Percentiles rank a stretch among this genome's conserved stretches.
Conservation (phyloP, 2,797 vertebrate species). For the Phataginus tetradactyla region DNA sequence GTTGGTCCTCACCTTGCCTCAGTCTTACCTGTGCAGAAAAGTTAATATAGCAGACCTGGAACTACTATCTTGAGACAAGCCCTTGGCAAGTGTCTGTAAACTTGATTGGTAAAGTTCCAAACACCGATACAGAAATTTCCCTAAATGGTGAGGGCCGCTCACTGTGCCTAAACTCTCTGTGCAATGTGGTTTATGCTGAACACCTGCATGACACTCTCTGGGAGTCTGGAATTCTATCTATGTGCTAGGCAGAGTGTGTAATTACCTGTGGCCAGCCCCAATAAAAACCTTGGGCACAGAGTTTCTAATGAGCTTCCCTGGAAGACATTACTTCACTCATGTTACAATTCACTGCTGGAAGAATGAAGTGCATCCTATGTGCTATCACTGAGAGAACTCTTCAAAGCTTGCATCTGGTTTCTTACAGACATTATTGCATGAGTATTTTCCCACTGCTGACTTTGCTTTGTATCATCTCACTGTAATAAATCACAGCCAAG, state of each 20-base stretch:
- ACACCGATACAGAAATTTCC: neutral
- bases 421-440: neutral
- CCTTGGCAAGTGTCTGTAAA: neutral
- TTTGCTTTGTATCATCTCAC: neutral
- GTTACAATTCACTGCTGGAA: neutral
- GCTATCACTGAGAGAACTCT: neutral
- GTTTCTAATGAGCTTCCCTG: neutral
- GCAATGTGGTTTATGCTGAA: neutral
- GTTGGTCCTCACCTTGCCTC: neutral
- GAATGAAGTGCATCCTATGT: neutral
- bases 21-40: neutral
- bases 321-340: neutral
- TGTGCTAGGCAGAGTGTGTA: neutral
- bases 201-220: neutral
- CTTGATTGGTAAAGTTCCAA: neutral
- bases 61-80: neutral
- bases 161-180: neutral
- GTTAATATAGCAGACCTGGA: neutral
- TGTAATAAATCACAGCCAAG: neutral
- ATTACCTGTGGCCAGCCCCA: too few relatives aligned
- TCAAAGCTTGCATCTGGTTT: neutral
- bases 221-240: neutral
- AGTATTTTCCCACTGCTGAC: neutral
- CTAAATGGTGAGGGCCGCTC: neutral
- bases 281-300: neutral